Evolutionary conservation across 30 jellyfish, hydroid and myxozoan species (phyloP).

Genomic region (Rhopilema esculentum): DNA sequence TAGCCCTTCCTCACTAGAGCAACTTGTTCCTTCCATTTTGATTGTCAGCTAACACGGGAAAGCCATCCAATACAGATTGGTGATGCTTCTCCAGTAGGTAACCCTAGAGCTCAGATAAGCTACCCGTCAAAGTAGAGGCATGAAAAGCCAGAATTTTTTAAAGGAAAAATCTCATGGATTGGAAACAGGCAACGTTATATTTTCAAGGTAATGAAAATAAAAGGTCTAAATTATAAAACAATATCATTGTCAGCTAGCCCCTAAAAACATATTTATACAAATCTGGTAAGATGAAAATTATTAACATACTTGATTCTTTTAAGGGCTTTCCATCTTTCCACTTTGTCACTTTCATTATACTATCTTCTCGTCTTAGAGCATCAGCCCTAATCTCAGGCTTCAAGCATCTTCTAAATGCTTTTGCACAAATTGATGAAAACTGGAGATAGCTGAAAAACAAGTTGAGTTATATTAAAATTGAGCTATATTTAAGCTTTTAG

Average conservation of each 20-base stretch:
- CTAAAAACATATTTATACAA: too few relatives aligned
- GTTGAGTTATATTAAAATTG: background rate
- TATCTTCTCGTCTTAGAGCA: slow-evolving; percentile 74
- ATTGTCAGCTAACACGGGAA: background rate
- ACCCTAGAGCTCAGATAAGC: too few relatives aligned
- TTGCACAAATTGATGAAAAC: slow-evolving; percentile 93
- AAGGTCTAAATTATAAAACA: too few relatives aligned
- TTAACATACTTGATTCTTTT: slow-evolving; percentile 71
- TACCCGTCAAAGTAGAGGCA: too few relatives aligned
- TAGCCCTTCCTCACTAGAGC: too few relatives aligned
- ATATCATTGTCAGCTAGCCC: too few relatives aligned
- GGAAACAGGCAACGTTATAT: too few relatives aligned
- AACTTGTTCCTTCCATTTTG: too few relatives aligned
- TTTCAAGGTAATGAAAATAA: too few relatives aligned
- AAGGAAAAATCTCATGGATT: too few relatives aligned
- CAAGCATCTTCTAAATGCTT: slow-evolving; percentile 82
- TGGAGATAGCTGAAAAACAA: slow-evolving; percentile 77
- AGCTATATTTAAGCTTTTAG: background rate
- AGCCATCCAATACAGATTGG: background rate
- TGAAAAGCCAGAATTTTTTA: too few relatives aligned
- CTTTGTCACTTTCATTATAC: slow-evolving; percentile 78
- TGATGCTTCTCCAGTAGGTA: too few relatives aligned
- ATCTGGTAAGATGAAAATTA: background rate
- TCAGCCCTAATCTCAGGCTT: slow-evolving; percentile 94
- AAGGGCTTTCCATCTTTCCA: slow-evolving; percentile 97